Base-by-base conservation (phyloP, 2,113 vertebrate genomes). In the Oreamnos americanus region DNA sequence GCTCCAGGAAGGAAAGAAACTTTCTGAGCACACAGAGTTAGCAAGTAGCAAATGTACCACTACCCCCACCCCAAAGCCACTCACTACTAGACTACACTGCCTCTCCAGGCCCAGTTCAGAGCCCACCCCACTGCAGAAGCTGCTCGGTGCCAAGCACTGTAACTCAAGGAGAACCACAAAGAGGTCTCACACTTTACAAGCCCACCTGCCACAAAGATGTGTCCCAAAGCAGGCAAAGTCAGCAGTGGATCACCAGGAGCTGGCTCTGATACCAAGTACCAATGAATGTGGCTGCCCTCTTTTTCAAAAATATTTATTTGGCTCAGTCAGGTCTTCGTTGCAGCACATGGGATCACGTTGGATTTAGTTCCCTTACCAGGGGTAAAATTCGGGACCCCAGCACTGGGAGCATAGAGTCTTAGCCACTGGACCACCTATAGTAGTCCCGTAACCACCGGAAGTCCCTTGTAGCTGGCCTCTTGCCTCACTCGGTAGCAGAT, bases 401-500 rank as follows among this genome's bases (percentile, higher is more conserved):
- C 67, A 74, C 3, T 74, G 19, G 67, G 5, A 23, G 19, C n/a
- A 74, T 74, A 10, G n/a, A 39, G 67, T 39, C 67, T 71, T 71
- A 71, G 67, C n/a, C n/a, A 39, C 67, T 39, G 67, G 67, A 13
- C n/a, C 10, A 39, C n/a, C 19, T 23, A 11, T 13, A 39, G 67
- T 39, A 19, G n/a, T 76, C 23, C 71, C 23, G 23, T 13, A 43
- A 11, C 71, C 71, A 26, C 23, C 4, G 23, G 39, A 43, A 76
- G 71, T 43, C 71, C 36, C 71, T 76, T 76, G 12, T 12, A 81
- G 78, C 62, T 12, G 55, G 53, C n/a, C 83, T 36, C 71, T 49
- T 76, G 47, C 17, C 86, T 39, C 11, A 1, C 2, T 2, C 12
- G 11, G 3, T 25, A 25, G 53, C 7, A 2, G 21, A 4, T 3